Evolutionary conservation across 2,797 vertebrate genomes (phyloP).

Genomic region (Remorina albescens): DNA sequence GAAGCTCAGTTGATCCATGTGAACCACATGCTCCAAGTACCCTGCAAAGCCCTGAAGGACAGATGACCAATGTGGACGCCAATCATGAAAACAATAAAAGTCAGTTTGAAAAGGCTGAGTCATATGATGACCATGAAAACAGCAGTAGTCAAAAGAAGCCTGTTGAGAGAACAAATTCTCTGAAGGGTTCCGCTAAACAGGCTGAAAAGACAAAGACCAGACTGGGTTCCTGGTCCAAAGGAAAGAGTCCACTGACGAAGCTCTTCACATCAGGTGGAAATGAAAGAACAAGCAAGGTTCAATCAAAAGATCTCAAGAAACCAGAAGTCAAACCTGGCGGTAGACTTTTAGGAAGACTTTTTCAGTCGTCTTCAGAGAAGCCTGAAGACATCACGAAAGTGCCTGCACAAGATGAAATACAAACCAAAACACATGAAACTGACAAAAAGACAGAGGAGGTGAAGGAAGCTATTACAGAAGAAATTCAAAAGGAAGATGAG

Average conservation of each 20-base stretch:
- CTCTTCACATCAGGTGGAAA: conserved; percentile 77
- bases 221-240: conserved; percentile 82
- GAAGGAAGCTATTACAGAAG: conserved; percentile 9
- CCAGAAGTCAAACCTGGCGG: conserved; percentile 70
- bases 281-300: conserved; percentile 69
- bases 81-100: conserved; percentile 28
- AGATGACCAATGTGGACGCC: conserved; percentile 1
- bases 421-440: conserved; percentile 14
- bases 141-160: conserved; percentile 41
- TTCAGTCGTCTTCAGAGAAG: conserved; percentile 75
- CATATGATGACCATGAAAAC: conserved; percentile 27
- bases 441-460: conserved; percentile 31
- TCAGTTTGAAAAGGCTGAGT: conserved; percentile 18
- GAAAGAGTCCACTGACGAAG: conserved; percentile 82
- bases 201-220: conserved; percentile 67
- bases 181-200: conserved; percentile 56
- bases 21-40: conserved; percentile 26
- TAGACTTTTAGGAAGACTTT: conserved; percentile 77
- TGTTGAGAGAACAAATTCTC: conserved; percentile 53
- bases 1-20: not conserved
- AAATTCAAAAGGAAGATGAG: conserved; percentile 8
- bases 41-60: conserved; percentile 14
- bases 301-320: conserved; percentile 72
- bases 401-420: conserved; percentile 2
- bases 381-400: conserved; percentile 36